Conservation (phyloP, 2,113 vertebrate species). For the Takifugu bimaculatus region DNA sequence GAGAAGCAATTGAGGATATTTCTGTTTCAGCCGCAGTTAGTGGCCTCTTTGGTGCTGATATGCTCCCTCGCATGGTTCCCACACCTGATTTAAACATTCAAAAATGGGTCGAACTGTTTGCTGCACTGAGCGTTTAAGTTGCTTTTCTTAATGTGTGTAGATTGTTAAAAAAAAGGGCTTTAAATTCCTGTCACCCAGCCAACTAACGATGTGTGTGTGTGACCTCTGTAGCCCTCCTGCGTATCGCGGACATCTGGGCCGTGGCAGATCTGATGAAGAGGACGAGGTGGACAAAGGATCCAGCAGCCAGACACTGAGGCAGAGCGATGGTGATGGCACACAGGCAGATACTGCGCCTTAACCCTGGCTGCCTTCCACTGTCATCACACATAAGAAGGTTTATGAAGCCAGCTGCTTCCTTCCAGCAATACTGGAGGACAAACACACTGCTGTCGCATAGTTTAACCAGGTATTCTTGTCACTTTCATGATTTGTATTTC, state of each 20-base stretch:
- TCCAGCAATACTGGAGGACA: slow-evolving; percentile 21
- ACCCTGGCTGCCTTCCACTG: slow-evolving; percentile 31
- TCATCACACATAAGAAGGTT: slow-evolving; percentile 34
- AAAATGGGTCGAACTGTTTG: too few species aligned
- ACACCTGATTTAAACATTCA: too few species aligned
- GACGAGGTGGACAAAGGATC: slow-evolving; percentile 72
- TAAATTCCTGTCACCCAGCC: background rate
- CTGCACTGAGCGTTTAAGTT: too few species aligned
- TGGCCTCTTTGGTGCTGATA: background rate
- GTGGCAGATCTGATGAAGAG: slow-evolving; percentile 76
- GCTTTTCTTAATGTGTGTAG: background rate
- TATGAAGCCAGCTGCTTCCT: slow-evolving; percentile 9
- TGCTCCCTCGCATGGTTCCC: background rate
- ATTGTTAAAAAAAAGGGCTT: background rate
- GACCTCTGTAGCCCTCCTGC: slow-evolving; percentile 76
- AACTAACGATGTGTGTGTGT: slow-evolving; percentile 40
- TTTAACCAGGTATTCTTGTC: background rate
- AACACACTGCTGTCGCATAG: background rate
- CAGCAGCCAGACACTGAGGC: slow-evolving; percentile 70
- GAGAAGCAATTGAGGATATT: background rate
- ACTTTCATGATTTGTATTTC: background rate
- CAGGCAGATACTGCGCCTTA: slow-evolving; percentile 71
- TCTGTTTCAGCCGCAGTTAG: background rate
- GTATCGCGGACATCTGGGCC: slow-evolving; percentile 74
- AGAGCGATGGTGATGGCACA: slow-evolving; percentile 77